phyloP scores from a whole-genome alignment of 2,113 vertebrate species.

The Podarcis cretensis region DNA sequence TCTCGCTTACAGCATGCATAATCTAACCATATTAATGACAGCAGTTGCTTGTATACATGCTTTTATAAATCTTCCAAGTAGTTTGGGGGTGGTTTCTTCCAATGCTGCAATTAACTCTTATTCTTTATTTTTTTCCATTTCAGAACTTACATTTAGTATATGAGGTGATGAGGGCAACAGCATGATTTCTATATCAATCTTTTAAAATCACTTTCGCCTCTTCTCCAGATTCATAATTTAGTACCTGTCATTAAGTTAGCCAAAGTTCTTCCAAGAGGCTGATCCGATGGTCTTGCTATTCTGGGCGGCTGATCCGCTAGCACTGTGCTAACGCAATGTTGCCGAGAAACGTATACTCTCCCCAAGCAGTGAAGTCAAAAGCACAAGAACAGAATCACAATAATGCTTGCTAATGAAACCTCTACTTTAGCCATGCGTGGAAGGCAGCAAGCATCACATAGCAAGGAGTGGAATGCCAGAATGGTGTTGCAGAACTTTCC shows the following conservation, averaged over 20 bases:
- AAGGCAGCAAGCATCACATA: background rate
- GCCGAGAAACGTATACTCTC: background rate
- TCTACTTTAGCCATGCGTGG: background rate
- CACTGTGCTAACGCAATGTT: background rate
- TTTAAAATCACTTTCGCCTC: background rate
- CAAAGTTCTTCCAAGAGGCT: background rate
- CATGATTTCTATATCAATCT: background rate
- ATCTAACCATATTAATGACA: background rate
- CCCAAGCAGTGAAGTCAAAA: background rate
- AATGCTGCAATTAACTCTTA: background rate
- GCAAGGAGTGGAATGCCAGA: background rate
- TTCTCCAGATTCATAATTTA: conserved; percentile 8
- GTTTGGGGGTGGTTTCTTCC: background rate
- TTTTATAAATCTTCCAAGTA: background rate
- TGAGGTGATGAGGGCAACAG: background rate
- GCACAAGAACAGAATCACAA: background rate
- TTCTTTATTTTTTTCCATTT: background rate
- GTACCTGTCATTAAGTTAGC: background rate
- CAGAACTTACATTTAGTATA: background rate
- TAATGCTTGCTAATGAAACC: background rate
- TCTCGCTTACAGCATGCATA: background rate
- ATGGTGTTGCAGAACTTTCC: background rate
- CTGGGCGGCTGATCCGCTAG: too few species aligned
- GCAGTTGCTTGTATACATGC: background rate
- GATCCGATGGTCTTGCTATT: background rate